Evolutionary conservation across 2,888 invertebrate genomes (phyloP), one percentile per base, ranked within the genome.

Genomic region (Tridacna crocea): DNA sequence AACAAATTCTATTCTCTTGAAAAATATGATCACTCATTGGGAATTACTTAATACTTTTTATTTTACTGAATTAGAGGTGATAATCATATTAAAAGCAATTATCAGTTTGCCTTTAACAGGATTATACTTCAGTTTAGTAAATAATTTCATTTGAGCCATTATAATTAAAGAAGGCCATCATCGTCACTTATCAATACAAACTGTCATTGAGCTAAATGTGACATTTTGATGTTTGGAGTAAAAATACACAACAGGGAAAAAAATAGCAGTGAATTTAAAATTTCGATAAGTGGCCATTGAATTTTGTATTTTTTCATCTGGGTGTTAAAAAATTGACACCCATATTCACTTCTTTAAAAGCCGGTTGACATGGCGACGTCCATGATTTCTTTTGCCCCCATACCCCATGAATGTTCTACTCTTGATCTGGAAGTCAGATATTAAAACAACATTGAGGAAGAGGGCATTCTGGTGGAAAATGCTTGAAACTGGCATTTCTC

Each of bases 121-220:
- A 24, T 61, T n/a, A 24, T 17, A 22, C 61, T 61, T 61, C 22
- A 61, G 22, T 61, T 61, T 17, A 24, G 22, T 61, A 22, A n/a
- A 8, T 17, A 61, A 24, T 61, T 13, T n/a, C 61, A 61, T 4
- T 36, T 36, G 36, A 36, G 36, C 36, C 36, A 36, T 36, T 2
- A 36, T 61, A 22, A 61, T 61, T 61, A 61, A 61, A 61, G 61
- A 61, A 13, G 61, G 22, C 61, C 61, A 61, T 61, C 13, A 19
- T 61, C 6, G 22, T 61, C 61, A 61, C 13, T 13, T 61, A 22
- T 4, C 19, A 22, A n/a, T 61, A 22, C 61, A 61, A 61, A 61
- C 61, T 61, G 61, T 13, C 61, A 24, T 8, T 4, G 24, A 61
- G 61, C 22, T 19, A 61, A 61, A 61, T 22, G 12, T 61, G 24